These are phyloP conservation scores for Spondyliosoma cantharus DNA, from an alignment of 2,797 vertebrate genomes.

Conservation along the genomic window DNA sequence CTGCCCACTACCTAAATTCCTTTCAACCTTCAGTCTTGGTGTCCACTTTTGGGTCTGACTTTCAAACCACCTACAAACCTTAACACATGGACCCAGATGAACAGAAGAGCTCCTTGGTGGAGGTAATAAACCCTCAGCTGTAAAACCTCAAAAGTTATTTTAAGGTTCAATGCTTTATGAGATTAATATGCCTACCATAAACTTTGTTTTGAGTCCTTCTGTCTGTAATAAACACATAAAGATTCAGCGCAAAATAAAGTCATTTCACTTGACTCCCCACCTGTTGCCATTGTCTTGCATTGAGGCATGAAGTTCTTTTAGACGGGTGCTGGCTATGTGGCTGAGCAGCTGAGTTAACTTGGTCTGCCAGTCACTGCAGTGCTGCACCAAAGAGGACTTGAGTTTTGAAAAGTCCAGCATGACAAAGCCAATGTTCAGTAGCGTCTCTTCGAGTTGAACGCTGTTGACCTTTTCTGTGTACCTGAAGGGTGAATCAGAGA, in stretches of 20 bases:
- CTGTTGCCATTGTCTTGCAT: slow-evolving; percentile 83
- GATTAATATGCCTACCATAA: no score
- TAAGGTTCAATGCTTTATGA: no score
- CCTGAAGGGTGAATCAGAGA: slow-evolving; percentile 68
- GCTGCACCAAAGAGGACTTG: slow-evolving; percentile 89
- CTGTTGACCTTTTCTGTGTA: slow-evolving; percentile 90
- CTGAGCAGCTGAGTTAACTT: slow-evolving; percentile 90
- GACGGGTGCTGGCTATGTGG: slow-evolving; percentile 82
- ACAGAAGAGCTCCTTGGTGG: no score
- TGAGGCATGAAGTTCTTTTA: slow-evolving; percentile 84
- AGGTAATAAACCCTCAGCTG: no score
- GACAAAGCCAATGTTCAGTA: slow-evolving; percentile 88
- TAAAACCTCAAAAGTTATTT: no score
- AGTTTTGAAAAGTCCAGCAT: slow-evolving; percentile 89
- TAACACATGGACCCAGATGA: no score
- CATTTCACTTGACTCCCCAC: slow-evolving; percentile 68
- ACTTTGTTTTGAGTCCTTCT: no score
- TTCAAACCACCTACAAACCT: no score
- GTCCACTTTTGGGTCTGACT: no score
- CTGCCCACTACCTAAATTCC: no score
- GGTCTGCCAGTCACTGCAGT: slow-evolving; percentile 91
- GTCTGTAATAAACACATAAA: neutral
- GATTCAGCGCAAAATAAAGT: neutral
- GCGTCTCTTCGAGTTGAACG: slow-evolving; percentile 90
- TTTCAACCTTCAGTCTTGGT: no score